A percentile compares a stretch with the other conserved stretches of the same genome.
These are phyloP conservation scores for Spongilla lacustris DNA, from an alignment of 37 sponge, comb jelly and placozoan genomes.

Conservation along the genomic window DNA sequence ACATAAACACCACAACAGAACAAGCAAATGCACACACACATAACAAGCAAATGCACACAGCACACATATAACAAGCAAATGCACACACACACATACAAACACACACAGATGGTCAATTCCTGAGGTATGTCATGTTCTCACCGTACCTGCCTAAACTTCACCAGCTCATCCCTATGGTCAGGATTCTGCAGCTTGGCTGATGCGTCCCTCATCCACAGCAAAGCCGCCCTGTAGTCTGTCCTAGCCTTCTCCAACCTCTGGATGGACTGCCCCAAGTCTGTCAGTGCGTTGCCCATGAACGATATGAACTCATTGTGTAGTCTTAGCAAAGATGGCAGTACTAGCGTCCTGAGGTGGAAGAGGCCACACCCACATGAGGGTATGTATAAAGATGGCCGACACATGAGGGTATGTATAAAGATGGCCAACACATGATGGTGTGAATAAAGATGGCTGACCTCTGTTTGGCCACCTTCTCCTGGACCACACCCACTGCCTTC, in stretches of 20 bases:
- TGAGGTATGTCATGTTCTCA: background rate
- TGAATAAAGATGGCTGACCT: conserved; percentile 30
- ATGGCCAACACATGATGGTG: background rate
- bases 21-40: background rate
- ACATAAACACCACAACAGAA: no score
- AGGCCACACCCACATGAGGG: background rate
- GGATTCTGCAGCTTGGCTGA: conserved; percentile 85
- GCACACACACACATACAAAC: conserved; percentile 19
- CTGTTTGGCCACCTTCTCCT: conserved; percentile 30
- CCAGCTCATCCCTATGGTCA: conserved; percentile 73
- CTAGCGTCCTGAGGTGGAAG: conserved; percentile 21
- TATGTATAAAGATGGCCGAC: background rate
- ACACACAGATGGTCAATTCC: conserved; percentile 33
- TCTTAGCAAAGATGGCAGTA: conserved; percentile 29
- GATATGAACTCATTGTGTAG: conserved; percentile 53
- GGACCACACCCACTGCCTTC: conserved; percentile 62
- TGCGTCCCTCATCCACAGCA: conserved; percentile 90
- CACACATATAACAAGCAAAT: background rate
- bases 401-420: background rate
- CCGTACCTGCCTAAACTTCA: conserved; percentile 77
- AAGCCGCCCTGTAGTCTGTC: conserved; percentile 83
- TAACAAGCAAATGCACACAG: background rate
- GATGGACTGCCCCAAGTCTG: conserved; percentile 66
- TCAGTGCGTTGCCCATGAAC: conserved; percentile 50
- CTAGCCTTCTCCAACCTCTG: conserved; percentile 76